Base-by-base conservation (phyloP, 2,888 invertebrate species). In the Nephrotoma guestfalica region DNA sequence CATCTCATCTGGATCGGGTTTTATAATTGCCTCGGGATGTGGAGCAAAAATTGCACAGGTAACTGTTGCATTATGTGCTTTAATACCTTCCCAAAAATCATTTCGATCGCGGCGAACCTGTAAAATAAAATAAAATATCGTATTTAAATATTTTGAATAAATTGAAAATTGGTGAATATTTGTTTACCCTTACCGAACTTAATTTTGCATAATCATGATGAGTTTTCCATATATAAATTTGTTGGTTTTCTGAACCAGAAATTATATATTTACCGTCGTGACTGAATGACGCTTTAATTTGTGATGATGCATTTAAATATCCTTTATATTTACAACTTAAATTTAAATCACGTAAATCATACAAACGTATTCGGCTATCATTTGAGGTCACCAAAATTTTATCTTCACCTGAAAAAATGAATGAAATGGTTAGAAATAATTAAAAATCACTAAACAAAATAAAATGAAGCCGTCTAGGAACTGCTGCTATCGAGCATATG, bases 31-130 rank as follows among this genome's bases (percentile, higher is more conserved):
- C 89, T 97, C 97, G 0, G 99, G 99, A 92, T 98, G 97, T 0
- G 99, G 99, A 85, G 99, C 98, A 92, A 99, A 99, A 88, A 99
- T 96, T 1, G 99, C 98, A 90, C 98, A 98, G 0, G 99, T 99
- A 5, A 99, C 99, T 30, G 98, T 96, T 0, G 98, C 98, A 91
- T 96, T 97, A 90, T 98, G 99, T 6, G 97, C 98, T 93, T 97
- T 97, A 88, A 97, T 96, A 0, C 98, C 97, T 90, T 99, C 99
- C 98, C 99, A 99, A 92, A 97, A 99, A 90, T 98, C 97, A 90
- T 99, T 99, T 84, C 99, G 93, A 91, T 99, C 99, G 85, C 99
- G 93, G 86, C 99, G 93, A 1, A 95, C 96, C 91, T 91, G 45
- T n/a, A 88, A 43, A 43, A 15, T 41, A 18, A 43, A 85, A 43